phyloP scores from a whole-genome alignment of 2,797 vertebrate species.

The Labroides dimidiatus region DNA sequence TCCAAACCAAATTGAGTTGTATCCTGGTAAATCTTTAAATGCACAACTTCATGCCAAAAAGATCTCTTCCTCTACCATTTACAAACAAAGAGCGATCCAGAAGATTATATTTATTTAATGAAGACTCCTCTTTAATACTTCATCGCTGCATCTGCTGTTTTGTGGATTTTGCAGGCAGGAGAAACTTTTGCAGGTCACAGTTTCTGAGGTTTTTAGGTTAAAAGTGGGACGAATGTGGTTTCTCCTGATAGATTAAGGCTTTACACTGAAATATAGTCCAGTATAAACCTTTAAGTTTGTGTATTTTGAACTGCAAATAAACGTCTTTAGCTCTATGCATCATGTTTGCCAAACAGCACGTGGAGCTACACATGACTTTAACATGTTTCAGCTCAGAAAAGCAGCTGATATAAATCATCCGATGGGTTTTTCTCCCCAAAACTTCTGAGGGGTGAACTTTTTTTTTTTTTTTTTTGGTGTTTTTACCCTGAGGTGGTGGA shows the following conservation, averaged over 20 bases:
- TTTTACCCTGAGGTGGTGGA: slow-evolving; percentile 86
- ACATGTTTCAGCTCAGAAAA: background rate
- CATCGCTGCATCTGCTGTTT: slow-evolving; percentile 38
- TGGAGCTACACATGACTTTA: background rate
- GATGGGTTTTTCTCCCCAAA: background rate
- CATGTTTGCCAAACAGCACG: background rate
- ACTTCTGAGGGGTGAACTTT: background rate
- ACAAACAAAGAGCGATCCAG: slow-evolving; percentile 38
- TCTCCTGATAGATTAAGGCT: too few species aligned
- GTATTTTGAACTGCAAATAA: background rate
- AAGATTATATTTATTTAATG: slow-evolving; percentile 43
- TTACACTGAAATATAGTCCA: background rate
- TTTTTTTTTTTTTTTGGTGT: too few species aligned
- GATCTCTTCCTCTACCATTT: slow-evolving; percentile 23
- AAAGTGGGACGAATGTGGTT: background rate
- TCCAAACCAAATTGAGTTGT: slow-evolving; percentile 21
- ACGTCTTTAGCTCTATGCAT: too few species aligned
- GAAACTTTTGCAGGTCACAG: slow-evolving; percentile 10
- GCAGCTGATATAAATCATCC: background rate
- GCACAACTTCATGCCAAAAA: slow-evolving; percentile 20
- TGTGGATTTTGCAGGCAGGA: slow-evolving; percentile 1
- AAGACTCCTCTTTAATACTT: slow-evolving; percentile 24
- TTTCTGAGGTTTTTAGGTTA: background rate
- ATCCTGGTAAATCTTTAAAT: slow-evolving; percentile 33
- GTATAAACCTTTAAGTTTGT: background rate